A percentile compares a stretch with the other conserved stretches of the same genome.
These are phyloP conservation scores for Bubo blakistoni DNA, from an alignment of 2,113 vertebrate species.

Conservation along the genomic window DNA sequence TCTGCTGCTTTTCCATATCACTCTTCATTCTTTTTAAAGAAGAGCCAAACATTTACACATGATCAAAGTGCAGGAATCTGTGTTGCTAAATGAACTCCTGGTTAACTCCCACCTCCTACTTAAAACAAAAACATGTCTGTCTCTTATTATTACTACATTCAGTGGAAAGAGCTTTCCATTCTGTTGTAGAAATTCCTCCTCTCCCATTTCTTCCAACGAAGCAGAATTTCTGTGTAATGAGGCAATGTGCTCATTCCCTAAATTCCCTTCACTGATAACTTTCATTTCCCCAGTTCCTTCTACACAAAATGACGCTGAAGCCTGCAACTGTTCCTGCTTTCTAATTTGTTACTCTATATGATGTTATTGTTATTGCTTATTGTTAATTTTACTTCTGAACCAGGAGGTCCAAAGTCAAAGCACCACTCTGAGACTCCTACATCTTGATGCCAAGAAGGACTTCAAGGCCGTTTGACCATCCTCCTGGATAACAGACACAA, in stretches of 20 bases:
- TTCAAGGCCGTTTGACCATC: not conserved
- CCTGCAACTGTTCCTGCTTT: not conserved
- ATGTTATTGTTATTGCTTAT: not conserved
- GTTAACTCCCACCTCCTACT: not conserved
- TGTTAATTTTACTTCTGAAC: not conserved
- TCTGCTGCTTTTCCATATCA: not conserved
- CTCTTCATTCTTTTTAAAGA: slow-evolving; percentile 8
- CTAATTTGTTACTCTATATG: not conserved
- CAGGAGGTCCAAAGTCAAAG: not conserved
- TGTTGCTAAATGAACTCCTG: slow-evolving; percentile 28
- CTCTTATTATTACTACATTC: not conserved
- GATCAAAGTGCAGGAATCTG: slow-evolving; percentile 7
- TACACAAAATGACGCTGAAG: not conserved
- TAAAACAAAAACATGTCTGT: not conserved
- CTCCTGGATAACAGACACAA: not conserved
- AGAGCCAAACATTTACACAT: not conserved
- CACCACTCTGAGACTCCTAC: not conserved
- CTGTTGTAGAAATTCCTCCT: not conserved
- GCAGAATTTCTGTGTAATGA: not conserved
- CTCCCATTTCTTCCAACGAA: not conserved
- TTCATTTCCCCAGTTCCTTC: not conserved
- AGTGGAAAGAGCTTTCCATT: not conserved
- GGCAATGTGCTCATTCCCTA: not conserved
- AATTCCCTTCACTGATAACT: not conserved
- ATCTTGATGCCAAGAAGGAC: not conserved